Conservation (phyloP, 2,113 vertebrate species). For the Pollimyrus isidori region DNA sequence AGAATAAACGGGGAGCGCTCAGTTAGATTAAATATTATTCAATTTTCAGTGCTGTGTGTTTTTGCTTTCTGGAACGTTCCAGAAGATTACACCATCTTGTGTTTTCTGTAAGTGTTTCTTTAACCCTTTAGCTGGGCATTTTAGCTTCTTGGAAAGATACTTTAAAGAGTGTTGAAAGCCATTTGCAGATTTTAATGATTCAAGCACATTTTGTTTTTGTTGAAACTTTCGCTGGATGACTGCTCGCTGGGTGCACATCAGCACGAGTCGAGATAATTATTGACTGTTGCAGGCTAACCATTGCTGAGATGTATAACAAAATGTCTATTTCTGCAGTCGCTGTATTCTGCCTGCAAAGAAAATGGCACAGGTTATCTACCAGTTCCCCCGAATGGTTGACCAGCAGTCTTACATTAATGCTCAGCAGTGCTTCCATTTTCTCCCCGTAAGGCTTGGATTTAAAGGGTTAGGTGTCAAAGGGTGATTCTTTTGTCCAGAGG, state of each 20-base stretch:
- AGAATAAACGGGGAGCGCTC: not conserved
- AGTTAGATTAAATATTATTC: conserved; percentile 11
- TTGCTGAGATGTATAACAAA: not conserved
- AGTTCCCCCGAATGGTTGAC: not conserved
- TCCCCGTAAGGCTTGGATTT: not conserved
- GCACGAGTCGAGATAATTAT: not conserved
- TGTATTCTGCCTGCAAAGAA: not conserved
- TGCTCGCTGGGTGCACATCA: not conserved
- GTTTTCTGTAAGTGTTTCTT: not conserved
- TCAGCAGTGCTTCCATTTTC: not conserved
- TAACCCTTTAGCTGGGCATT: not conserved
- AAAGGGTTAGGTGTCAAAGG: conserved; percentile 13
- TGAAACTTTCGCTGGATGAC: not conserved
- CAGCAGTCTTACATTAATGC: not conserved
- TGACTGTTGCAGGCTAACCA: not conserved
- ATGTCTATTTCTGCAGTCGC: not conserved
- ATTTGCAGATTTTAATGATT: not conserved
- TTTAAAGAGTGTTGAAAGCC: not conserved
- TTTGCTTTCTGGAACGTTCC: not conserved
- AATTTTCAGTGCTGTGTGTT: not conserved
- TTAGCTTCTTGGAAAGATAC: not conserved
- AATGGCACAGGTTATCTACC: not conserved
- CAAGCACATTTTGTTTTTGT: not conserved
- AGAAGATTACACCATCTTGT: not conserved
- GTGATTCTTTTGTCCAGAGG: not conserved